These are phyloP conservation scores for Drosophila villosipedis DNA, from an alignment of 2,888 invertebrate species.

Conservation along the genomic window DNA sequence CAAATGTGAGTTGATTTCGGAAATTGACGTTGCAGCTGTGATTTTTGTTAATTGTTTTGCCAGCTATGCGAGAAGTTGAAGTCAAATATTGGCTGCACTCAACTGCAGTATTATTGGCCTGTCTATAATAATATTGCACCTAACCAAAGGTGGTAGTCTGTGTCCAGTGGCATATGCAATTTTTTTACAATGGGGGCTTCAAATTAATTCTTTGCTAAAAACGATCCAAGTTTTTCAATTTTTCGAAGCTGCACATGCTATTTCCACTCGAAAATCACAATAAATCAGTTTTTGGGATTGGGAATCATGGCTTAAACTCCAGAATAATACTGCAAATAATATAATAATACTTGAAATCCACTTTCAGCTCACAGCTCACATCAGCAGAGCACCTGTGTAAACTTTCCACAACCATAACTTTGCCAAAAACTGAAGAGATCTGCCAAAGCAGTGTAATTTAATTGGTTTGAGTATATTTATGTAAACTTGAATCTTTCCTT, in stretches of 20 bases:
- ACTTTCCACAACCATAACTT: background rate
- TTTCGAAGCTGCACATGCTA: background rate
- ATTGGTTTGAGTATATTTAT: background rate
- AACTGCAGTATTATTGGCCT: constrained; percentile 11
- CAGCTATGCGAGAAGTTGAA: constrained; percentile 23
- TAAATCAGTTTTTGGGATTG: fast-evolving
- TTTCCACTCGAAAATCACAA: background rate
- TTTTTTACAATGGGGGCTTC: background rate
- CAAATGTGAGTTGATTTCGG: constrained; percentile 17
- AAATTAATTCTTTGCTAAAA: background rate
- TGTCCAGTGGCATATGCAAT: background rate
- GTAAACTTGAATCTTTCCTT: constrained; percentile 3
- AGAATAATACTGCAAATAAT: background rate
- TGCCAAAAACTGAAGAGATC: background rate
- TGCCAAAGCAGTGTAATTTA: background rate
- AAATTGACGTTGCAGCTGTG: constrained; percentile 11
- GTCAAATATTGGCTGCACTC: constrained; percentile 22
- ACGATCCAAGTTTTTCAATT: background rate
- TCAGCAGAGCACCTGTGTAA: background rate
- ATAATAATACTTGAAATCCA: background rate
- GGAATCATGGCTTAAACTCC: too few relatives aligned
- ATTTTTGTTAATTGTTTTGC: constrained; percentile 47
- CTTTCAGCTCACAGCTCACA: too few relatives aligned
- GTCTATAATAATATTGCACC: background rate
- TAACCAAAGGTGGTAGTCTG: background rate